Evolutionary conservation across 2,888 invertebrate genomes (phyloP).

Genomic region (Sceliomorpha sp.): DNA sequence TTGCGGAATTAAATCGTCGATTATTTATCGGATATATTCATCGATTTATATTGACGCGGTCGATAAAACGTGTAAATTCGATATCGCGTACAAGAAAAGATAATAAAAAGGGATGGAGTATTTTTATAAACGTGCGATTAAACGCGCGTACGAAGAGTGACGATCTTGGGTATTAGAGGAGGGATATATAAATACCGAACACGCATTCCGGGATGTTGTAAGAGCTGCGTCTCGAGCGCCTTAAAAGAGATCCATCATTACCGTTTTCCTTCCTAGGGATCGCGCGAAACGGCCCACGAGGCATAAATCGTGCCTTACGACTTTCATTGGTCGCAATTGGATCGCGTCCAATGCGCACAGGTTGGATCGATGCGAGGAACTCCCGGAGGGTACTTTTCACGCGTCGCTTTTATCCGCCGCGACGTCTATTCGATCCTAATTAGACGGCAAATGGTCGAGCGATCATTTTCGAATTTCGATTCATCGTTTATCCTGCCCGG

Average conservation of each 20-base stretch:
- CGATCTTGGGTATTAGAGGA: constrained; percentile 1
- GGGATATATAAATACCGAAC: constrained; percentile 17
- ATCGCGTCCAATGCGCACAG: constrained; percentile 60
- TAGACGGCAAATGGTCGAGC: background rate
- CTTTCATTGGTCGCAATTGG: constrained; percentile 66
- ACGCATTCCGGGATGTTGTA: constrained; percentile 24
- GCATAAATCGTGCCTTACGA: constrained; percentile 61
- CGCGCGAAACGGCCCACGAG: constrained; percentile 9
- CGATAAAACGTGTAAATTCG: too few relatives aligned
- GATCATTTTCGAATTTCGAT: too few relatives aligned
- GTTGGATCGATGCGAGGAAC: constrained; percentile 8
- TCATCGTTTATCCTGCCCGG: too few relatives aligned
- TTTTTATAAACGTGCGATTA: background rate
- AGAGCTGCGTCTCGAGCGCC: constrained; percentile 22
- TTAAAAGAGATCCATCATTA: constrained; percentile 18
- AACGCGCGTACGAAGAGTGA: too few relatives aligned
- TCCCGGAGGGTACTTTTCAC: constrained; percentile 17
- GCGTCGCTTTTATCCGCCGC: constrained; percentile 4
- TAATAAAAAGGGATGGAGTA: background rate
- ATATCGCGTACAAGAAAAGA: too few relatives aligned
- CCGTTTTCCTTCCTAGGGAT: constrained; percentile 15
- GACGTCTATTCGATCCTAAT: constrained; percentile 4
- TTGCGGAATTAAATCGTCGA: too few relatives aligned
- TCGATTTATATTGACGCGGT: too few relatives aligned
- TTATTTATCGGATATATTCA: too few relatives aligned